Evolutionary conservation across 2,888 invertebrate species (phyloP).

Genomic region (Clanis bilineata): DNA sequence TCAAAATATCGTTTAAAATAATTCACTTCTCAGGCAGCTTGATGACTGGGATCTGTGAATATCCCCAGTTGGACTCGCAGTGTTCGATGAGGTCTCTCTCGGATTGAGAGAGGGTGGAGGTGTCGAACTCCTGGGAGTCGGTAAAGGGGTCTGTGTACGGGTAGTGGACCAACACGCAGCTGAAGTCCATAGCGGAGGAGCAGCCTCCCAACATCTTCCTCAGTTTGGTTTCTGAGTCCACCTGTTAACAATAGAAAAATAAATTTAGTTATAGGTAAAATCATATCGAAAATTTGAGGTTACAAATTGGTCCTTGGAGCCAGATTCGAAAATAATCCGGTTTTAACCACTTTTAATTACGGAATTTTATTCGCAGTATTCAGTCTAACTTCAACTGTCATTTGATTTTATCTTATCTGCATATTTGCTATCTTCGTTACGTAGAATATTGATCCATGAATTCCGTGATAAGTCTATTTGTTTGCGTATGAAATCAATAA

Average conservation of each 20-base stretch:
- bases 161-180: conserved; percentile 81
- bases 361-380: neutral
- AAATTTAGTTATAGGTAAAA: neutral
- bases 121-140: conserved; percentile 66
- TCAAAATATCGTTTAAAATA: conserved; percentile 31
- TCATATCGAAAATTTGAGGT: too few relatives aligned
- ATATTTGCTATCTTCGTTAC: neutral
- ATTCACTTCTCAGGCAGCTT: conserved; percentile 85
- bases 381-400: neutral
- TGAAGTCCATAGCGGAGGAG: conserved; percentile 71
- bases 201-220: conserved; percentile 71
- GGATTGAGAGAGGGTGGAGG: conserved; percentile 79
- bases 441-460: too few relatives aligned
- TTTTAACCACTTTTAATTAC: neutral
- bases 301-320: neutral
- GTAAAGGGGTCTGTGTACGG: conserved; percentile 74
- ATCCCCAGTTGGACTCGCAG: conserved; percentile 85
- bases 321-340: neutral
- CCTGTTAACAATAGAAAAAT: conserved; percentile 69
- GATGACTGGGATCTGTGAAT: conserved; percentile 84
- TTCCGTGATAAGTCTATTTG: too few relatives aligned
- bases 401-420: neutral
- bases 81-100: conserved; percentile 85
- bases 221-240: conserved; percentile 79
- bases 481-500: neutral